A percentile compares a stretch with the other conserved stretches of the same genome.
phyloP scores from a whole-genome alignment of 2,797 vertebrate species.

The Limosa lapponica region DNA sequence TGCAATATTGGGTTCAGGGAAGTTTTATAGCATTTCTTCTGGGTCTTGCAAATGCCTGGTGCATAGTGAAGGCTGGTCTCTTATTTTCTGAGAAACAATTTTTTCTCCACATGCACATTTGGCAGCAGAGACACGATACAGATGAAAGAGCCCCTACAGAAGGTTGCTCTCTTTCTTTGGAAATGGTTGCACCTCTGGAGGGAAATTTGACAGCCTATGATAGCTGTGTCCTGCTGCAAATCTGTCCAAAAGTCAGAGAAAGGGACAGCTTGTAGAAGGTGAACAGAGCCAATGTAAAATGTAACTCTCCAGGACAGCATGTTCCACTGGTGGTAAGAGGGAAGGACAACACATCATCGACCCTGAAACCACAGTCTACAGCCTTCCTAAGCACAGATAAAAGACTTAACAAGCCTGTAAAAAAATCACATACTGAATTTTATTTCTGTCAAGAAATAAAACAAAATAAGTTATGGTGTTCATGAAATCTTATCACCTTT shows the following conservation, averaged over 20 bases:
- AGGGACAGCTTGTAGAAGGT: conserved; percentile 48
- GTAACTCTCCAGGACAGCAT: conserved; percentile 50
- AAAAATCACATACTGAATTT: neutral
- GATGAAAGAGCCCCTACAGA: neutral
- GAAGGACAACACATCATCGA: conserved; percentile 1
- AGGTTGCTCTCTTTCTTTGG: conserved; percentile 10
- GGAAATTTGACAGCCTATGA: conserved; percentile 6
- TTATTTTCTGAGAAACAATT: neutral
- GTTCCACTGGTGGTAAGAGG: conserved; percentile 20
- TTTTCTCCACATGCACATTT: neutral
- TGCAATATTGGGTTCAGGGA: rapidly evolving
- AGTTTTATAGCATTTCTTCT: neutral
- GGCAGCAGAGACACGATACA: neutral
- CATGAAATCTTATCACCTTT: neutral
- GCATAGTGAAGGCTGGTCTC: neutral
- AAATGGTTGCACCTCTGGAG: conserved; percentile 6
- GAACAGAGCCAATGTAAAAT: conserved; percentile 57
- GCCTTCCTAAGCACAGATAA: neutral
- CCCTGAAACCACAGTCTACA: neutral
- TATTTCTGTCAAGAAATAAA: neutral
- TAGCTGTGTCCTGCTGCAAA: conserved; percentile 38
- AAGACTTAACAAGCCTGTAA: neutral
- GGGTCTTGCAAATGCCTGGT: neutral
- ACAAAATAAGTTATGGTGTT: neutral
- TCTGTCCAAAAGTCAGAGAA: conserved; percentile 13